phyloP scores from a whole-genome alignment of 2,113 vertebrate species.

The Planiliza haematocheilus region DNA sequence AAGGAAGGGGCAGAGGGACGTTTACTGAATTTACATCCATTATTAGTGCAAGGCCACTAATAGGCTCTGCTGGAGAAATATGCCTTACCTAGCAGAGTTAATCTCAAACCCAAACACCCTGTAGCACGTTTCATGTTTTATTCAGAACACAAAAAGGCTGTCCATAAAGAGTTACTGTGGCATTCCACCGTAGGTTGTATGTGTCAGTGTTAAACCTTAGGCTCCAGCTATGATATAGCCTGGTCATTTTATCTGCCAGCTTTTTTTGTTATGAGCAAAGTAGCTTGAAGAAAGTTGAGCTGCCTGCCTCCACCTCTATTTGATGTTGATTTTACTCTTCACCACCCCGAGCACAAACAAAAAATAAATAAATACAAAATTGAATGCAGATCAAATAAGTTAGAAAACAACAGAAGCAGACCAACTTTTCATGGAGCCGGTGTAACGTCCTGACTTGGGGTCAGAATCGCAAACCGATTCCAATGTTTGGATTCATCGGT shows the following conservation, averaged over 20 bases:
- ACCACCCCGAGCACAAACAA: too few species aligned
- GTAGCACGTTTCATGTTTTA: not conserved
- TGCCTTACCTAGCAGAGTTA: not conserved
- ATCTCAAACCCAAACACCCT: not conserved
- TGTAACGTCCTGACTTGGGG: too few species aligned
- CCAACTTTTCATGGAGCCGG: too few species aligned
- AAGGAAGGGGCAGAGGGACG: not conserved
- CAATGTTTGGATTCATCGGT: too few species aligned
- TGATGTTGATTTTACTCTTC: too few species aligned
- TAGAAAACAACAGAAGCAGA: too few species aligned
- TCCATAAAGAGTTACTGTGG: not conserved
- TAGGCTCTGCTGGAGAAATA: not conserved
- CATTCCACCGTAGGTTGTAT: not conserved
- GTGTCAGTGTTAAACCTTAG: not conserved
- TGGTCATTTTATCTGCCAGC: not conserved
- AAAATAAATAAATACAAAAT: too few species aligned
- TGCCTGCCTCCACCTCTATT: not conserved
- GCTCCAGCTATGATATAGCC: not conserved
- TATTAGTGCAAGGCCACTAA: not conserved
- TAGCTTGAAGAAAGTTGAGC: too few species aligned
- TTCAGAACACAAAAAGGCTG: not conserved
- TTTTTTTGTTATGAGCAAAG: too few species aligned
- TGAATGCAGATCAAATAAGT: too few species aligned
- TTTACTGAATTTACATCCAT: constrained; percentile 3
- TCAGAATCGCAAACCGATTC: too few species aligned